Base-by-base conservation (phyloP, 2,888 invertebrate species). In the Drosophila longiperda region DNA sequence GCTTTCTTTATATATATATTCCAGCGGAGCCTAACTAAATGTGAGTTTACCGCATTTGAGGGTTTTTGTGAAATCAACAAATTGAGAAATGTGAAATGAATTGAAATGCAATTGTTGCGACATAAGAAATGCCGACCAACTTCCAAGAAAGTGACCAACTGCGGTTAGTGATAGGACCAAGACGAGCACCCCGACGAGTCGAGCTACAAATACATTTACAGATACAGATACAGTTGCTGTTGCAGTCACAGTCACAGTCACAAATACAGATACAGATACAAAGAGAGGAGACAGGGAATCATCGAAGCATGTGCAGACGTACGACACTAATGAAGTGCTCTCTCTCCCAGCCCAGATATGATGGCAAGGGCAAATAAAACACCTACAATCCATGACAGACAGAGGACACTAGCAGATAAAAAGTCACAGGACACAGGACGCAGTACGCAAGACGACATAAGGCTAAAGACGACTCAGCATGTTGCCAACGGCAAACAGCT, bases 291-390 rank as follows among this genome's bases (percentile, higher is more conserved):
- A 60, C 34, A 58, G 45, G 54, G 45, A 49, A 52, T 26, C 36
- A 78, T 26, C 58, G 42, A 63, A 61, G 66, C 66, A 79, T 65
- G 40, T 67, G 58, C 81, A 81, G 82, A 75, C 75, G 71, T 64
- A 70, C 76, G 76, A 76, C 69, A 81, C 85, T 84, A 89, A 85
- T 85, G 89, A 85, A 89, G 89, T 82, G 85, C 89, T 85, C 77
- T 78, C 77, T 78, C 49, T 62, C 49, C 58, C 57, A 50, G 62
- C 49, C 63, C 48, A 9, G 29, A 33, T 52, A 50, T 29, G 40
- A 70, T 6, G 57, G 70, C 66, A 75, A 65, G 55, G 66, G 77
- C 79, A 86, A 86, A 89, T 89, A 85, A 89, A 87, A 89, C 89
- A 89, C 78, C 85, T 85, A 85, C 85, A 54, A 59, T 45, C 33